Evolutionary conservation across 2,113 vertebrate genomes (phyloP).

Genomic region (Phocoena sinus): DNA sequence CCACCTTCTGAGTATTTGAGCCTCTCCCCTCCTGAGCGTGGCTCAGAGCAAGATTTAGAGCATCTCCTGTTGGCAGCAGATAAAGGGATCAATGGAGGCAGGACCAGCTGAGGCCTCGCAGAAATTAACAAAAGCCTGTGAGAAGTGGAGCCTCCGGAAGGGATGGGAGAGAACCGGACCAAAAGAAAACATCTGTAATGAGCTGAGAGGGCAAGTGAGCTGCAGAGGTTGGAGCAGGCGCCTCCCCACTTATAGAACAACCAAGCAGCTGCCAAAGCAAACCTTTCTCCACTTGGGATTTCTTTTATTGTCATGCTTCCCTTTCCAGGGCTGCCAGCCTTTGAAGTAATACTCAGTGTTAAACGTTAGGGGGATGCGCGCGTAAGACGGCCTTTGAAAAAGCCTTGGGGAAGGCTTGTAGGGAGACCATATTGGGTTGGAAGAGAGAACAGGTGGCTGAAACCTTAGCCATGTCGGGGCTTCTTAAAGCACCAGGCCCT

Average conservation of each 20-base stretch:
- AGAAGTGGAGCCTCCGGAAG: background rate
- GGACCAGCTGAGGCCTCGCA: background rate
- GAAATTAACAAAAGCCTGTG: slow-evolving; percentile 57
- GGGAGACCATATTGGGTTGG: background rate
- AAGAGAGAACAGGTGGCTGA: background rate
- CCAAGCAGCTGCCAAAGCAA: slow-evolving; percentile 22
- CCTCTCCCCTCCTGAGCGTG: background rate
- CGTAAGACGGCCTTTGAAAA: background rate
- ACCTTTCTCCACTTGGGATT: slow-evolving; percentile 15
- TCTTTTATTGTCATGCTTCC: background rate
- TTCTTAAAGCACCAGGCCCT: background rate
- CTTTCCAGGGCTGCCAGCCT: slow-evolving; percentile 35
- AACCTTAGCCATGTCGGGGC: background rate
- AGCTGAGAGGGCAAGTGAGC: background rate
- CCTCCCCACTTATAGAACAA: background rate
- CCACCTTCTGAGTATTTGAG: background rate
- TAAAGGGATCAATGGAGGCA: slow-evolving; percentile 23
- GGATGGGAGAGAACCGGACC: background rate
- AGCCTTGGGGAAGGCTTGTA: background rate
- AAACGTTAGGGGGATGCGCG: slow-evolving; percentile 3
- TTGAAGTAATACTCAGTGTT: slow-evolving; percentile 43
- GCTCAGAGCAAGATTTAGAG: slow-evolving; percentile 39
- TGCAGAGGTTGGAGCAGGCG: background rate
- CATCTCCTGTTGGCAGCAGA: slow-evolving; percentile 46
- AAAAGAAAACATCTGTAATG: slow-evolving; percentile 19